Evolutionary conservation across 2,113 vertebrate genomes (phyloP), one percentile per base, ranked within the genome.

Genomic region (Leuciscus idus): DNA sequence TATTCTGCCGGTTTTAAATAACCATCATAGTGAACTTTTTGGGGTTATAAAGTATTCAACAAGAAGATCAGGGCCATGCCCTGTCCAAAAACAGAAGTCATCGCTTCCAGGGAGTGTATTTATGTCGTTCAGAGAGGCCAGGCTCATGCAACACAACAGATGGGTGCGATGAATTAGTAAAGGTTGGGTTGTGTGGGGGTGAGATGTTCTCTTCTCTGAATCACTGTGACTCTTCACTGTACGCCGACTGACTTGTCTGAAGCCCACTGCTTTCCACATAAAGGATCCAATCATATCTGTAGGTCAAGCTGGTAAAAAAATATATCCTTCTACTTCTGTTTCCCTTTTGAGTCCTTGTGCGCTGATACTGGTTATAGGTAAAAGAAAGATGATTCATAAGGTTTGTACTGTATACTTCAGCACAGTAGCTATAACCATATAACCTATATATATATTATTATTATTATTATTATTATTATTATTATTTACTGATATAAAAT

Each of bases 161-260:
- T 94, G 93, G 93, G 90, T 87, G 89, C 87, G 90, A 90, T 91
- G 92, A 95, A 94, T 94, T 92, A 93, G 92, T 94, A 93, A 93
- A 93, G 90, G 89, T 87, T 91, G 90, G 8, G 78, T 88, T 85
- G 89, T 87, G 88, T 87, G 89, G 43, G 90, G 85, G 62, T 82
- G 68, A 62, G 76, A 90, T 85, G 28, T 81, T 87, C 83, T 80
- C 61, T 79, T 64, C 66, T 82, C 55, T 88, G 46, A 83, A 48
- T 87, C 78, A 86, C 57, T 52, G 50, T 52, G 50, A 52, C 50
- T 52, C 50, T 17, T 52, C 50, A 52, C 50, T 68, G 61, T 39
- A 70, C 11, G 61, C 70, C 73, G 43, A 76, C 79, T 33, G 64
- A 92, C 19, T 57, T 52, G 50, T 52, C 50, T 52, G 50, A 52